Conservation (phyloP, 2,797 vertebrate species). For the Monodelphis domestica region DNA sequence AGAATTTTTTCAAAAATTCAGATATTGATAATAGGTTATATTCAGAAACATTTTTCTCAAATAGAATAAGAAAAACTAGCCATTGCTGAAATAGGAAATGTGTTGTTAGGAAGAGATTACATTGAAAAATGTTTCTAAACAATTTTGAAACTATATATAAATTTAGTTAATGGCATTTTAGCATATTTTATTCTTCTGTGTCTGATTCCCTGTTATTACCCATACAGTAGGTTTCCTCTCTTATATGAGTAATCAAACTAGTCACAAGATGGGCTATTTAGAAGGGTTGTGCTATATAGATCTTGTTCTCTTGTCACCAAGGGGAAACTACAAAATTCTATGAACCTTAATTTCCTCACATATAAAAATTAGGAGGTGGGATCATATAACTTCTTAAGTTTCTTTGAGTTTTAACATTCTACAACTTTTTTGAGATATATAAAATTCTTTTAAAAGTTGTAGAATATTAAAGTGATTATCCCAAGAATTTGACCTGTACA, state of each 20-base stretch:
- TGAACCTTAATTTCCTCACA: neutral
- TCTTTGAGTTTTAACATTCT: neutral
- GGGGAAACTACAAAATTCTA: neutral
- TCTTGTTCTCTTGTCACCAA: neutral
- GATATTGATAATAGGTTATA: conserved; percentile 37
- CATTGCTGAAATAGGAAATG: neutral
- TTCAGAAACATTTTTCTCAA: conserved; percentile 22
- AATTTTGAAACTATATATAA: conserved; percentile 23
- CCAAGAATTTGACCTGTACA: conserved; percentile 13
- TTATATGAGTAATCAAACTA: neutral
- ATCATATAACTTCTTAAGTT: too few species aligned
- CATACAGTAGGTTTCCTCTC: neutral
- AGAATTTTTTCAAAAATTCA: conserved; percentile 15
- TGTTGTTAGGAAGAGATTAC: neutral
- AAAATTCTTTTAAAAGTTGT: neutral
- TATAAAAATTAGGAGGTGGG: neutral
- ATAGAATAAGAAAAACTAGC: neutral
- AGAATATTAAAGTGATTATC: conserved; percentile 28
- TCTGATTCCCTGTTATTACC: conserved; percentile 15
- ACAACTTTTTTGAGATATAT: neutral
- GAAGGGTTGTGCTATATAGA: too few species aligned
- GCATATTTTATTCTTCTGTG: conserved; percentile 10
- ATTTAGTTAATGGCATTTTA: conserved; percentile 31
- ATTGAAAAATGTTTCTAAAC: conserved; percentile 8
- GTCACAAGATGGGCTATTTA: too few species aligned